Evolutionary conservation across 2,888 invertebrate genomes (phyloP).

Genomic region (Agrilus biguttatus): DNA sequence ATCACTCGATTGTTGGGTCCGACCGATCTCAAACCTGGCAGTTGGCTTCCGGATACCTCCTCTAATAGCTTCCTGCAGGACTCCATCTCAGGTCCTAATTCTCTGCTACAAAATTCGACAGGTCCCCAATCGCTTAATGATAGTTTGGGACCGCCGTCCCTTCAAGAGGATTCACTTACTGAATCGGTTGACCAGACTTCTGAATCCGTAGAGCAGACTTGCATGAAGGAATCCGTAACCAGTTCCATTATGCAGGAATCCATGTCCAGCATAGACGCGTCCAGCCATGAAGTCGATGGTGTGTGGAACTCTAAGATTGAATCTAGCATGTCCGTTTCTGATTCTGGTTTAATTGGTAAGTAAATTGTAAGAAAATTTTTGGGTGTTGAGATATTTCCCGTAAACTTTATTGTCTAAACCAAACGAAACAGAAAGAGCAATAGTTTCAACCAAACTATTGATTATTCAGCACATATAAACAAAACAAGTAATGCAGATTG

Average conservation of each 20-base stretch:
- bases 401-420: not conserved
- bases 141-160: conserved; percentile 25
- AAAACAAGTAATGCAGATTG: too few species aligned
- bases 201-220: conserved; percentile 5
- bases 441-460: too few species aligned
- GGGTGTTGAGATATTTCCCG: not conserved
- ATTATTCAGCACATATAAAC: too few species aligned
- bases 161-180: conserved; percentile 24
- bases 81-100: conserved; percentile 36
- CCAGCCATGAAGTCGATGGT: conserved; percentile 23
- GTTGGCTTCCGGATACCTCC: conserved; percentile 30
- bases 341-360: conserved; percentile 28
- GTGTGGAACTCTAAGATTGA: conserved; percentile 24
- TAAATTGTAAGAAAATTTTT: not conserved
- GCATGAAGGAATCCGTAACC: conserved; percentile 14
- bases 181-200: conserved; percentile 10
- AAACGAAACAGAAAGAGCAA: too few species aligned
- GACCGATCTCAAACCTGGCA: conserved; percentile 6
- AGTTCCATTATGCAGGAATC: conserved; percentile 26
- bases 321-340: conserved; percentile 21
- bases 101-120: conserved; percentile 25
- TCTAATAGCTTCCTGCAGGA: conserved; percentile 22
- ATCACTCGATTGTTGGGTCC: conserved; percentile 55
- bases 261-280: conserved; percentile 25
- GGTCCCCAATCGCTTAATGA: conserved; percentile 28